Base-by-base conservation (phyloP, 2,797 vertebrate species). In the Sternarchorhynchus goeldii region DNA sequence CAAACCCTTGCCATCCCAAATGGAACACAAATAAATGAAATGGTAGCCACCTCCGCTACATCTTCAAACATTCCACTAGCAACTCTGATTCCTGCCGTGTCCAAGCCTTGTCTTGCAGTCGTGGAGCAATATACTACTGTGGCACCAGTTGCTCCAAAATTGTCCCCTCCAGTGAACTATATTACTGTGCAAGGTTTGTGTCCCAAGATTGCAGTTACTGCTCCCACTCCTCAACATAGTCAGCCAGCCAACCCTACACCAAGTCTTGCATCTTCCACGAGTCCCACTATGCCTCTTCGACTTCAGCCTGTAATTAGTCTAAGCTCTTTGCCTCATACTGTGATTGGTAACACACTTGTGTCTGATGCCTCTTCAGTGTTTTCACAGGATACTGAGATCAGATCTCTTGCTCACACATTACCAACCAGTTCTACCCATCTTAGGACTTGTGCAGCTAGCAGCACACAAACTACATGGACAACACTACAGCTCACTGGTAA, bases 401-500 rank as follows among this genome's bases (percentile, higher is more conserved):
- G 91, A 3, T 86, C 84, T 0, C 69, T 89, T 60, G 88, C 87
- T 78, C 91, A 89, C 31, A 88, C 91, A 6, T 77, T 92, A 0
- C 89, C 91, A 34, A 80, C 88, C 76, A 93, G 84, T 70, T 90
- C 89, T 72, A 81, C 87, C 71, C 88, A 92, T 76, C 89, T 91
- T 78, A 93, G 92, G 79, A 89, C 94, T 31, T 94, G 92, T 81
- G 93, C 95, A 1, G 92, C 95, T 81, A 96, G 96, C 78, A 98
- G 95, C 87, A 99, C 98, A 1, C 97, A 98, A 90, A 99, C 98
- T 6, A 99, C 97, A 0, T 99, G 98, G 98, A 98, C 97, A 20
- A 99, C 98, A 8, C 87, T 99, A 88, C 97, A 99, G 76, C 91
- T 99, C 83, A 92, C 95, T 0, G 96, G 96, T 69, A 99, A 96